A percentile compares a stretch with the other conserved stretches of the same genome.
phyloP scores from a whole-genome alignment of 1,140 invertebrate genomes.

The Teleogryllus occipitalis region DNA sequence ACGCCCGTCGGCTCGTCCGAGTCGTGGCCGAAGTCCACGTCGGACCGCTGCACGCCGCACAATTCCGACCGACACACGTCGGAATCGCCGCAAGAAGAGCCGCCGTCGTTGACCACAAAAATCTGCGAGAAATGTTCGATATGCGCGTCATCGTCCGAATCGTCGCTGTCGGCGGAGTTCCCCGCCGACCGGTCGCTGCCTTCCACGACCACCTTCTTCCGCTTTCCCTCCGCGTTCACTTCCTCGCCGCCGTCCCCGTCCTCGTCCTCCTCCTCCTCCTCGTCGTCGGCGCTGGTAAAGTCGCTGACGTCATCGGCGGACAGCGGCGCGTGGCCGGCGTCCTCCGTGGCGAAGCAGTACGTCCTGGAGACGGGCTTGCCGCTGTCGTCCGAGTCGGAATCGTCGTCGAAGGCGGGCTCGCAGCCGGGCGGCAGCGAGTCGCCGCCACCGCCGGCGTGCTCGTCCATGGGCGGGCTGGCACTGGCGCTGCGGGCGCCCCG shows the following conservation, averaged over 20 bases:
- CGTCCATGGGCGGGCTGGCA: neutral
- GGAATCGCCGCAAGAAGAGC: neutral
- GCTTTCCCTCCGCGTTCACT: neutral
- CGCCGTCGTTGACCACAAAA: neutral
- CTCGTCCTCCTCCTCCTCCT: neutral
- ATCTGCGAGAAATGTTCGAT: neutral
- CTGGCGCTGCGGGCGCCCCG: neutral
- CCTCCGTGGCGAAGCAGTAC: neutral
- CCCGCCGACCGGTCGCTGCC: neutral
- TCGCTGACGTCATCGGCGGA: neutral
- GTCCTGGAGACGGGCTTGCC: neutral
- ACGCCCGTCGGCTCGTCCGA: neutral
- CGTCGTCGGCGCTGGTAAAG: neutral
- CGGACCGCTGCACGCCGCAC: neutral
- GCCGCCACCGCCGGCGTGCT: neutral
- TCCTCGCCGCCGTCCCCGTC: neutral
- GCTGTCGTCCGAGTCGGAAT: neutral
- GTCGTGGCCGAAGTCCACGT: neutral
- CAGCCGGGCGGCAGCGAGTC: neutral
- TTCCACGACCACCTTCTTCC: neutral
- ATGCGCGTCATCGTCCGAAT: neutral
- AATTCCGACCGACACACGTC: neutral
- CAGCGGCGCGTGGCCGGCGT: neutral
- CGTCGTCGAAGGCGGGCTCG: neutral
- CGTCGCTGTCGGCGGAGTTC: neutral